phyloP scores from a whole-genome alignment of 2,113 vertebrate genomes.

The Xyrauchen texanus region DNA sequence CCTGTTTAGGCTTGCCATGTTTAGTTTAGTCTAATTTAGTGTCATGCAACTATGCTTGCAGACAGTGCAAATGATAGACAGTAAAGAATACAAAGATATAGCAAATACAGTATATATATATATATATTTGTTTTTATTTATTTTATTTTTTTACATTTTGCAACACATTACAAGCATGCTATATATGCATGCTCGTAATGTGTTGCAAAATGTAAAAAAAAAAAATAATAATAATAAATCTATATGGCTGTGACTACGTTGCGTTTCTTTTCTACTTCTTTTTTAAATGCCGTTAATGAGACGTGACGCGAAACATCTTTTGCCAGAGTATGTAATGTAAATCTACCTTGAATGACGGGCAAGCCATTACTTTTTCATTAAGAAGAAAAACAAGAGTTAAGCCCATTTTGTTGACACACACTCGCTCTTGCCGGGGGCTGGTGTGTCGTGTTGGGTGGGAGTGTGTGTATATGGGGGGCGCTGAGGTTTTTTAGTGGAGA shows the following conservation, averaged over 20 bases:
- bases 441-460: conserved; percentile 35
- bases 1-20: conserved; percentile 44
- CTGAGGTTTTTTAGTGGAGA: conserved; percentile 19
- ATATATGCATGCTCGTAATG: too few species aligned
- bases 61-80: background rate
- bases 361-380: conserved; percentile 60
- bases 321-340: conserved; percentile 31
- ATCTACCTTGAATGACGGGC: conserved; percentile 45
- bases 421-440: background rate
- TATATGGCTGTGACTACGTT: too few species aligned
- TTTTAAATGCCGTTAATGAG: background rate
- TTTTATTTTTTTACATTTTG: too few species aligned
- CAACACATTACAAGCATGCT: too few species aligned
- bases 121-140: too few species aligned
- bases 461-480: conserved; percentile 50
- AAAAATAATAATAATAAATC: too few species aligned
- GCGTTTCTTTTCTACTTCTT: background rate
- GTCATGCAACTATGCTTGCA: background rate
- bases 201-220: too few species aligned
- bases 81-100: background rate
- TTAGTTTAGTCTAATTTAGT: background rate
- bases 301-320: conserved; percentile 33
- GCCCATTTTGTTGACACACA: conserved; percentile 55
- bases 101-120: too few species aligned
- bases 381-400: conserved; percentile 58